Evolutionary conservation across 2,797 vertebrate genomes (phyloP).

Genomic region (Ceryle rudis): DNA sequence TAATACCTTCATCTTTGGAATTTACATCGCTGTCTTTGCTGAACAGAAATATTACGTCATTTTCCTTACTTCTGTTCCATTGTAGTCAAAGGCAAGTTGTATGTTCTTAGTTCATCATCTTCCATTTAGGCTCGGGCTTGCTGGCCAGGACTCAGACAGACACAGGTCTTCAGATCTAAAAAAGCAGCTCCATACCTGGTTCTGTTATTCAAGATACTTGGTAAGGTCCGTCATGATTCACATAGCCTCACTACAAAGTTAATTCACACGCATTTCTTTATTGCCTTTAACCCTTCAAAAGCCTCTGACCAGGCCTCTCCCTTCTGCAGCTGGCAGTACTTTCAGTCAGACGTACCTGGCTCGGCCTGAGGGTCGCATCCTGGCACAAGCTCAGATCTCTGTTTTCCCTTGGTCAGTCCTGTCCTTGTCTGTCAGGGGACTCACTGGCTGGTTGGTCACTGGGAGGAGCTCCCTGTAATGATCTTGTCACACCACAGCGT

Average conservation of each 20-base stretch:
- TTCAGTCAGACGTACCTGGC: not conserved
- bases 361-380: no score
- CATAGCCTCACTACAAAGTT: not conserved
- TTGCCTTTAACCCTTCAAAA: not conserved
- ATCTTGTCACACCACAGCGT: not conserved
- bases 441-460: not conserved
- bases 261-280: not conserved
- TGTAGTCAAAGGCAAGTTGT: not conserved
- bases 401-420: not conserved
- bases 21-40: not conserved
- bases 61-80: not conserved
- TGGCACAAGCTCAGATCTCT: not conserved
- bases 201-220: not conserved
- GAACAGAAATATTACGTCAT: not conserved
- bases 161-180: not conserved
- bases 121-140: not conserved
- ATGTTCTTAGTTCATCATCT: not conserved
- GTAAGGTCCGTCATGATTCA: not conserved
- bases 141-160: not conserved
- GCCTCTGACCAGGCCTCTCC: not conserved
- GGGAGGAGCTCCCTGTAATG: not conserved
- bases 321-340: not conserved
- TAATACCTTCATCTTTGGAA: not conserved
- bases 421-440: not conserved
- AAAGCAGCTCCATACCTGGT: fast-evolving